Conservation (phyloP, 2,797 vertebrate genomes). For the Muraenolepis orangiensis region DNA sequence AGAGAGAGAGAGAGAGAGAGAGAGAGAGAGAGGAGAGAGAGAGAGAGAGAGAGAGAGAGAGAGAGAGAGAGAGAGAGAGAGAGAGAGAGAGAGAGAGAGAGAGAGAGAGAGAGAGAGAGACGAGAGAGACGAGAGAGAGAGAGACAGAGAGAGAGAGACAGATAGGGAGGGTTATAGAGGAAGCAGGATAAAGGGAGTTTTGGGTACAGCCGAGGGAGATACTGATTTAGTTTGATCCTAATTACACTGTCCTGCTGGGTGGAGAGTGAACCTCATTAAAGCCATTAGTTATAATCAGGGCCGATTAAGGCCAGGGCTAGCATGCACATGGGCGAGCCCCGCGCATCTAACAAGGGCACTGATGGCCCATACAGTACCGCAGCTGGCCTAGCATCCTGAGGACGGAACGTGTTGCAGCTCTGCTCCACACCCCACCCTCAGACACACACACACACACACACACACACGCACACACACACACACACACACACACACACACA, state of each 20-base stretch:
- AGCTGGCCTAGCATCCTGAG: constrained; percentile 8
- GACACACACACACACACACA: not conserved
- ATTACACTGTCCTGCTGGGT: constrained; percentile 80
- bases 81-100: not conserved
- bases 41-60: not conserved
- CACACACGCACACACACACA: not conserved
- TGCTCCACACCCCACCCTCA: not conserved
- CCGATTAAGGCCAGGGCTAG: constrained; percentile 74
- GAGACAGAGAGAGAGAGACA: not conserved
- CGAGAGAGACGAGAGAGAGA: not conserved
- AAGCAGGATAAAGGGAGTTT: constrained; percentile 62
- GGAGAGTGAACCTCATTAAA: constrained; percentile 81
- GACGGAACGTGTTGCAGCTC: not conserved
- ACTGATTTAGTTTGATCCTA: constrained; percentile 81
- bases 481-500: too few relatives aligned
- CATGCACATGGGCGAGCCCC: constrained; percentile 40
- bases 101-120: not conserved
- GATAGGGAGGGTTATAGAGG: constrained; percentile 43
- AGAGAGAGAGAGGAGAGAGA: not conserved
- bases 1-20: not conserved
- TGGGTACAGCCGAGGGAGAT: constrained; percentile 73
- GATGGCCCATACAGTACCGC: constrained; percentile 9
- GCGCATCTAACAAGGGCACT: constrained; percentile 21
- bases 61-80: not conserved
- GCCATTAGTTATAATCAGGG: constrained; percentile 85